These are phyloP conservation scores for Petaurus breviceps DNA, from an alignment of 2,113 vertebrate genomes.

Conservation along the genomic window DNA sequence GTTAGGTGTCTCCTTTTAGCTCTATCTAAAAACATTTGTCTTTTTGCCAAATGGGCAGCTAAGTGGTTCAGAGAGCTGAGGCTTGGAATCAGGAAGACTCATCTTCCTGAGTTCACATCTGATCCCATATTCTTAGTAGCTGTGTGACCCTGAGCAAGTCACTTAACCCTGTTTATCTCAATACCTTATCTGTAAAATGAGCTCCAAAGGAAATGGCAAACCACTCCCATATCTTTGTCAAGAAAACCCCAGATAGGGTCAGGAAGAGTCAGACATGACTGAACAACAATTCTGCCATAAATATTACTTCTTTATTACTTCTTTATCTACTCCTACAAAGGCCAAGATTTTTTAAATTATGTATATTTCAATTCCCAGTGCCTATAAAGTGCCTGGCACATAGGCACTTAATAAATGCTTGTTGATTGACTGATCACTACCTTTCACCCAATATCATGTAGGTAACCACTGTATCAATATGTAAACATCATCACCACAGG, in stretches of 20 bases:
- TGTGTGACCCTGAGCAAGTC: too few species aligned
- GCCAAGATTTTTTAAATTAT: not conserved
- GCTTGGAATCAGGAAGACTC: too few species aligned
- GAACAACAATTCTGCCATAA: not conserved
- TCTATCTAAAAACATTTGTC: not conserved
- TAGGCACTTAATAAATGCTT: not conserved
- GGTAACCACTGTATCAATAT: not conserved
- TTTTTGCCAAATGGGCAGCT: not conserved
- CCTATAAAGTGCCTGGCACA: not conserved
- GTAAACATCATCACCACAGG: not conserved
- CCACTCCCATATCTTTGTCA: too few species aligned
- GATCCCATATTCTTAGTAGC: too few species aligned
- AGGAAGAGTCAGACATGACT: too few species aligned
- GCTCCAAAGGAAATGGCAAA: too few species aligned
- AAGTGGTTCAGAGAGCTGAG: too few species aligned
- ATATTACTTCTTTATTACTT: not conserved
- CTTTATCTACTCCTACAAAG: not conserved
- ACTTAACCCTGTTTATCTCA: too few species aligned
- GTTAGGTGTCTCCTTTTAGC: not conserved
- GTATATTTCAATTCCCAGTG: not conserved
- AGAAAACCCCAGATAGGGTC: too few species aligned
- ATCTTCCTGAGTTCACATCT: too few species aligned
- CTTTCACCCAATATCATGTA: not conserved
- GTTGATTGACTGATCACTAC: not conserved
- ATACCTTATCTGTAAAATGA: too few species aligned